Evolutionary conservation across 30 jellyfish, hydroid and myxozoan species (phyloP).

Genomic region (Turritopsis dohrnii): DNA sequence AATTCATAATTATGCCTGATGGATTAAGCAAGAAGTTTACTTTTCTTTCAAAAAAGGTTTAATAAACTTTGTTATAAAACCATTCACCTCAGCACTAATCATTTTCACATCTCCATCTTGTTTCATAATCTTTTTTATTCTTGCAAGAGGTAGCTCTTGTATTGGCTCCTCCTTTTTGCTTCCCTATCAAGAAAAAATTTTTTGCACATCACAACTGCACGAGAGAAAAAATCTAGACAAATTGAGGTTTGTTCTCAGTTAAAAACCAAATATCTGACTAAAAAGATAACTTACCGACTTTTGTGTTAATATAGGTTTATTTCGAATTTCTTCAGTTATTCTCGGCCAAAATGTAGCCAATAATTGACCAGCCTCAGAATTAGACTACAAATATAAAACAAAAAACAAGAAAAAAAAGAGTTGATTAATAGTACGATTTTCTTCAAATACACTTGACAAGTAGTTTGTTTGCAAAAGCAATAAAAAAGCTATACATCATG

Average conservation of each 20-base stretch:
- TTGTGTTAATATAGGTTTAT: conserved; percentile 26
- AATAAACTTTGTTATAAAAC: not conserved
- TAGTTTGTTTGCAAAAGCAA: too few species aligned
- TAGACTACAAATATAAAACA: conserved; percentile 35
- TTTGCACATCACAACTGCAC: too few species aligned
- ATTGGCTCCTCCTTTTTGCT: conserved; percentile 65
- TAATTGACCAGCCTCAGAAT: conserved; percentile 88
- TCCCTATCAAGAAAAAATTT: conserved; percentile 38
- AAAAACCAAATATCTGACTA: too few species aligned
- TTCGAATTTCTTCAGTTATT: conserved; percentile 76
- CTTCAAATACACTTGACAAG: too few species aligned
- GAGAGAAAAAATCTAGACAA: too few species aligned
- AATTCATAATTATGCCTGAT: too few species aligned
- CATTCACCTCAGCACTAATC: conserved; percentile 95
- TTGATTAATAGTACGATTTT: too few species aligned
- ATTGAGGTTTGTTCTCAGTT: too few species aligned
- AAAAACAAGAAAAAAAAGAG: not conserved
- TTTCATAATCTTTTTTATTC: conserved; percentile 89
- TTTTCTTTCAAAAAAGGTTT: not conserved
- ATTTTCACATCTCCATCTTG: conserved; percentile 95
- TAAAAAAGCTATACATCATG: too few species aligned
- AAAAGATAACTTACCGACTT: conserved; percentile 19
- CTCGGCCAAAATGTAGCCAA: conserved; percentile 94
- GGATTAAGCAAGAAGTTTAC: too few species aligned
- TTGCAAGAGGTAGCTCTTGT: conserved; percentile 90